Evolutionary conservation across 2,797 vertebrate genomes (phyloP).

Genomic region (Cynopterus sphinx): DNA sequence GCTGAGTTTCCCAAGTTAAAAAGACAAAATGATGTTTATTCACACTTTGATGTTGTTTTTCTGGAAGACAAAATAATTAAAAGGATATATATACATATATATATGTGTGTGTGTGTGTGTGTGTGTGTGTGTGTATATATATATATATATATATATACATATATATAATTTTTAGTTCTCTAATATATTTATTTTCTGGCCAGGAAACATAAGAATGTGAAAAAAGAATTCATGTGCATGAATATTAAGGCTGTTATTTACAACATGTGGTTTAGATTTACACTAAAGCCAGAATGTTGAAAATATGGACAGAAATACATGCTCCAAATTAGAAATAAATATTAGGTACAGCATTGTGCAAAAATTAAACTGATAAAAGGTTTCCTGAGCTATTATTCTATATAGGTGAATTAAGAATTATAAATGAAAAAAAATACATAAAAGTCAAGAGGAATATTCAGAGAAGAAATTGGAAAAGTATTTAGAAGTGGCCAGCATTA

Average conservation of each 20-base stretch:
- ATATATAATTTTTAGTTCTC: neutral
- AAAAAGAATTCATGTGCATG: neutral
- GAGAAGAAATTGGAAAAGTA: slow-evolving; percentile 43
- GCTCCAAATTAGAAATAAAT: slow-evolving; percentile 6
- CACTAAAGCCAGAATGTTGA: neutral
- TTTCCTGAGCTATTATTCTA: slow-evolving; percentile 14
- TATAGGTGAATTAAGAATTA: neutral
- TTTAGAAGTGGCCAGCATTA: slow-evolving; percentile 55
- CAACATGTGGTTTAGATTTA: neutral
- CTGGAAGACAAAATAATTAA: neutral
- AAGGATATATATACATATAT: neutral
- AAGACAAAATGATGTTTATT: neutral
- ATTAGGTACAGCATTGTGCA: neutral
- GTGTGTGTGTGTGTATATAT: too few relatives aligned
- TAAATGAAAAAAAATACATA: neutral
- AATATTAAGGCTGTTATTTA: neutral
- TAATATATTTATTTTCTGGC: neutral
- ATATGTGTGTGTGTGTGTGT: too few relatives aligned
- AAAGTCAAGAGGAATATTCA: neutral
- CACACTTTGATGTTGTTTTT: neutral
- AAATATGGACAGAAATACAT: neutral
- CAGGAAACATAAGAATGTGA: slow-evolving; percentile 2
- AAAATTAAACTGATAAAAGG: neutral
- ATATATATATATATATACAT: neutral
- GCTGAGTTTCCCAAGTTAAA: neutral